Evolutionary conservation across 2,888 invertebrate genomes (phyloP), one percentile per base, ranked within the genome.

Genomic region (Agrypnus murinus): DNA sequence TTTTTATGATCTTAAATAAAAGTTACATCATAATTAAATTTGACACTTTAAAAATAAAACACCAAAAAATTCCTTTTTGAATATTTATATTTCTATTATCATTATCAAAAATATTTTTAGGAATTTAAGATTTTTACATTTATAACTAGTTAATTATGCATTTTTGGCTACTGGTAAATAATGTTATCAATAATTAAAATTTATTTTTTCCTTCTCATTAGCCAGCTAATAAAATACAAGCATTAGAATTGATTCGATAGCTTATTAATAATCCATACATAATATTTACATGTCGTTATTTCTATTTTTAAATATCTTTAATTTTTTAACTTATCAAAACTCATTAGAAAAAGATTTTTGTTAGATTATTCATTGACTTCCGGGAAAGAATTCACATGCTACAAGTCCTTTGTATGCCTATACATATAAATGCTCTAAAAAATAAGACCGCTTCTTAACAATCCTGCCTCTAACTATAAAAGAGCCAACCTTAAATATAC

Each of bases 401-500:
- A 17, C 8, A 45, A 45, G 15, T 45, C 25, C 2, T 45, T 45
- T 15, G 15, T 40, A 12, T n/a, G 38, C 12, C 25, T 10, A 12
- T 5, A 5, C 14, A 6, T 43, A n/a, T 12, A n/a, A 25, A 25
- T 25, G 25, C 2, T 25, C 25, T 25, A 25, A 25, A 43, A 43
- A 43, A 12, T 43, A 43, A 31, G 31, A 17, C 71, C 71, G 67
- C 71, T 59, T 59, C 40, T 34, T 58, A 14, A 9, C 14, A 17
- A 71, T 8, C 63, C 12, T 66, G 67, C n/a, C 10, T 8, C 60
- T 8, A n/a, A 67, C 71, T 63, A n/a, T n/a, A 60, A 40, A 60
- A 40, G 25, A 69, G 67, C 50, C 55, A 68, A 65, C 68, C 62
- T 63, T 69, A 69, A 62, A 60, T 43, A 70, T 46, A 63, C 45